Conservation (phyloP, 2,113 vertebrate species). For the Cynopterus brachyotis region DNA sequence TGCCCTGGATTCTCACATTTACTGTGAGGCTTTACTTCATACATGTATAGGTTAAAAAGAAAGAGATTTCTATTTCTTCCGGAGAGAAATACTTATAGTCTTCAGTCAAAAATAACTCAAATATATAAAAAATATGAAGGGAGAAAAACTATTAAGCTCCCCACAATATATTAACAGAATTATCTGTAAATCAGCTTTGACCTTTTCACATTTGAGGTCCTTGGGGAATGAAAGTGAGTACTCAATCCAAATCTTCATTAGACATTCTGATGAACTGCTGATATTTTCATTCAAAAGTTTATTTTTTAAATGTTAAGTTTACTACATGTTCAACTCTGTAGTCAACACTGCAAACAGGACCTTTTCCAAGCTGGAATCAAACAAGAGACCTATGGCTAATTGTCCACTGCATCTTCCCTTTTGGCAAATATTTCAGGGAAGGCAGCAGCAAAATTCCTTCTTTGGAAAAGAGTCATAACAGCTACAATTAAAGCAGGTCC, state of each 20-base stretch:
- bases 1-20: background rate
- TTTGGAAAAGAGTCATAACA: background rate
- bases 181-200: constrained; percentile 22
- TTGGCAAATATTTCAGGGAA: constrained; percentile 20
- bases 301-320: background rate
- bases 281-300: constrained; percentile 8
- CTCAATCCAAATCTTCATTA: background rate
- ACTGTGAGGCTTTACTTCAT: background rate
- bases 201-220: background rate
- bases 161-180: background rate
- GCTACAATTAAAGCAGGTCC: background rate
- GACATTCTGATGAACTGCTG: constrained; percentile 1
- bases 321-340: background rate
- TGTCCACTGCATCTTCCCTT: background rate
- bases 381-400: background rate
- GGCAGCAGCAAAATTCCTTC: background rate
- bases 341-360: background rate
- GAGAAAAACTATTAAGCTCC: background rate
- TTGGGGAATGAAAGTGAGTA: background rate
- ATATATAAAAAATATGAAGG: background rate
- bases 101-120: constrained; percentile 47
- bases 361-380: background rate
- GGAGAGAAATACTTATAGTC: constrained; percentile 15
- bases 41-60: background rate
- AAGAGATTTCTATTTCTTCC: background rate